Evolutionary conservation across 2,113 vertebrate genomes (phyloP), one percentile per base, ranked within the genome.

Genomic region (Megaceryle torquata): DNA sequence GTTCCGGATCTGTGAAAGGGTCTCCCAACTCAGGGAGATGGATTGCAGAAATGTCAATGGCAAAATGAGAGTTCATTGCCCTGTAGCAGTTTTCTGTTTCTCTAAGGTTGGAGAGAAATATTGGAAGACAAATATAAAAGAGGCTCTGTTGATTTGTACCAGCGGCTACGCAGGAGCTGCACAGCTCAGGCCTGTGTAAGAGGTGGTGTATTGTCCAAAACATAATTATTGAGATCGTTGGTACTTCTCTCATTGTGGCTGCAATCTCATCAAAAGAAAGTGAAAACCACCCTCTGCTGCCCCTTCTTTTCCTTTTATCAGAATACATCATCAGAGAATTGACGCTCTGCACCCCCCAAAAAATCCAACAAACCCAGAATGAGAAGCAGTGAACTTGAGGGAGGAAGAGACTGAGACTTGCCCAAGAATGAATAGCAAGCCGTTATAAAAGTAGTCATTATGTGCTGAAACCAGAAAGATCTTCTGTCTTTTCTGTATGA

Each of bases 21-120:
- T 96, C 92, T 95, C 93, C 92, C 91, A 82, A 56, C 70, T 93
- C 70, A 33, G 96, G 94, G 92, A 96, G 84, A 96, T 85, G 86
- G 77, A 92, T 96, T 92, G 70, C 74, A 92, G 78, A 91, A 82
- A 94, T 94, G 91, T 95, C 92, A 93, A 9, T 77, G 89, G 88
- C 84, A 89, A 89, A 96, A 95, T 95, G 91, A 96, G 91, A 96
- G 92, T 94, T 92, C 91, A 74, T 84, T 92, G 83, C 92, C 94
- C 93, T 92, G 10, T 53, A 79, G 96, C 96, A 96, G 80, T 94
- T 89, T 54, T 93, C 65, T 74, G 20, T 79, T 96, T 93, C 89
- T 89, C 86, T 92, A 70, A 92, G 83, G 81, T 84, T 69, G 75
- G 37, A 91, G 54, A 65, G 77, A 79, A 86, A 72, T 85, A 92